Conservation (phyloP, 1,140 invertebrate genomes). For the Octopus bimaculoides region DNA sequence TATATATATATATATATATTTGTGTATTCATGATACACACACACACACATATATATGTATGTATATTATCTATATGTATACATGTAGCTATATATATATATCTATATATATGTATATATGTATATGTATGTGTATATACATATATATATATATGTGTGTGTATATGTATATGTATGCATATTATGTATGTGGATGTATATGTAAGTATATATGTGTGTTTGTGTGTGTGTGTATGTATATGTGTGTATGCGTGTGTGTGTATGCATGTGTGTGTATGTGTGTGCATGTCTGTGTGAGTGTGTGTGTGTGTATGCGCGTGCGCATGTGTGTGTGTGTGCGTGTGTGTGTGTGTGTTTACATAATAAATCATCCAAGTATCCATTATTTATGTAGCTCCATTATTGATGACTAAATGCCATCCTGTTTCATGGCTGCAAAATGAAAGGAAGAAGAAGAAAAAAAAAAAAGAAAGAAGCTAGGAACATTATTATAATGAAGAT, state of each 20-base stretch:
- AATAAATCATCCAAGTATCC: too few relatives aligned
- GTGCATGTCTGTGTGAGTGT: not conserved
- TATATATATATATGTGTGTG: not conserved
- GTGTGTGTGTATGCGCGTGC: not conserved
- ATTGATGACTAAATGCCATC: too few relatives aligned
- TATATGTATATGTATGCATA: not conserved
- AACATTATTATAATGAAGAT: too few relatives aligned
- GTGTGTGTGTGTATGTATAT: not conserved
- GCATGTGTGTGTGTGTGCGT: not conserved
- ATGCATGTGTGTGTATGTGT: not conserved
- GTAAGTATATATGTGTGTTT: not conserved
- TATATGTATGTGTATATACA: too few relatives aligned
- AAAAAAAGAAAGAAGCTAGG: too few relatives aligned
- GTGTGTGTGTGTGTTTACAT: not conserved
- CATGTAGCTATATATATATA: not conserved
- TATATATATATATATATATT: too few relatives aligned
- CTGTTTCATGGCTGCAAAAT: too few relatives aligned
- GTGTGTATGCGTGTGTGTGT: not conserved
- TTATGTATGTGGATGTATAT: not conserved
- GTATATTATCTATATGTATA: not conserved
- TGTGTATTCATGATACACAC: too few relatives aligned
- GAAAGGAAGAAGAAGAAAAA: too few relatives aligned
- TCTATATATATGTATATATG: too few relatives aligned
- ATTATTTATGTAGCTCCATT: too few relatives aligned
- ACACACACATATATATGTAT: not conserved